These are phyloP conservation scores for Hemithea aestivaria DNA, from an alignment of 2,888 invertebrate genomes.

Conservation along the genomic window DNA sequence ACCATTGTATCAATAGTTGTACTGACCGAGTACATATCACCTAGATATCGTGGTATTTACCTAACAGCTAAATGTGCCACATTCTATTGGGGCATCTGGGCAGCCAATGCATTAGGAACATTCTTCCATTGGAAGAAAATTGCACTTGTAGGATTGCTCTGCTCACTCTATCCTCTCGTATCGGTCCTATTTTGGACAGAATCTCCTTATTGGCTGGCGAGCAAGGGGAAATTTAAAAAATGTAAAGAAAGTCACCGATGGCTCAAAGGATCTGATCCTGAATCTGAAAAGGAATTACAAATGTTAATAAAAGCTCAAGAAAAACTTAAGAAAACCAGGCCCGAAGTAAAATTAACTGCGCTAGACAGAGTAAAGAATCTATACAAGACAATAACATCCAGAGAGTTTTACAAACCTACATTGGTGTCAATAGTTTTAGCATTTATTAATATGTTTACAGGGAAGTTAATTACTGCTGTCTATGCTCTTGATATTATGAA, in stretches of 20 bases:
- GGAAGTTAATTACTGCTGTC: slow-evolving; percentile 28
- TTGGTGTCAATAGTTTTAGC: no score
- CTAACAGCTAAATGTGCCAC: slow-evolving; percentile 34
- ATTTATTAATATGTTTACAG: no score
- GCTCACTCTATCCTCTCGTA: slow-evolving; percentile 20
- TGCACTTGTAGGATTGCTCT: slow-evolving; percentile 19
- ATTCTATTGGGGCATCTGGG: slow-evolving; percentile 36
- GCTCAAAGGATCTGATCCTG: slow-evolving; percentile 27
- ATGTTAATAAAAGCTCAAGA: slow-evolving; percentile 28
- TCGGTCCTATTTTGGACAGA: slow-evolving; percentile 22
- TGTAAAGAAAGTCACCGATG: slow-evolving; percentile 29
- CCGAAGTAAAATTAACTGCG: neutral
- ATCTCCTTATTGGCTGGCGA: slow-evolving; percentile 29
- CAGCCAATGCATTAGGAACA: slow-evolving; percentile 35
- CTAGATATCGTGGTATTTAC: slow-evolving; percentile 37
- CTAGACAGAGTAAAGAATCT: neutral
- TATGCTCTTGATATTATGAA: slow-evolving; percentile 30
- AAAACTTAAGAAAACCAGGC: slow-evolving; percentile 10
- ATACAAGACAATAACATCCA: slow-evolving; percentile 8
- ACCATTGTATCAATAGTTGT: slow-evolving; percentile 19
- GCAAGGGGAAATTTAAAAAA: slow-evolving; percentile 26
- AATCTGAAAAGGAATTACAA: slow-evolving; percentile 26
- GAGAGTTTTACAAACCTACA: slow-evolving; percentile 25
- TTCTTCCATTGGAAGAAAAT: slow-evolving; percentile 28
- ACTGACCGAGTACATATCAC: slow-evolving; percentile 38